Conservation (phyloP, 2,888 invertebrate genomes). For the Apamea monoglypha region DNA sequence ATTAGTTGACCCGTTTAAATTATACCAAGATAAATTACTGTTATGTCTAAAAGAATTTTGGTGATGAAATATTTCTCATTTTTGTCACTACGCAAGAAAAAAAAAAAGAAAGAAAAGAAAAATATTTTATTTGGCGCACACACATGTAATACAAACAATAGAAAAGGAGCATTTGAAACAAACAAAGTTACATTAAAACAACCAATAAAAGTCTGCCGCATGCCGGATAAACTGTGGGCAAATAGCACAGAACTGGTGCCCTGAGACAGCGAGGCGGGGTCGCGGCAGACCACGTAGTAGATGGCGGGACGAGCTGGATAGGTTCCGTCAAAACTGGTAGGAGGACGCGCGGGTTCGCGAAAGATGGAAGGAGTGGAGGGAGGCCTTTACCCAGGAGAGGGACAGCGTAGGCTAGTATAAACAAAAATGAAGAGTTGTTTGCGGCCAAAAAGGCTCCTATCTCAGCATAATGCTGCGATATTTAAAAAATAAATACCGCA, state of each 20-base stretch:
- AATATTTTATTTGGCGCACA: background rate
- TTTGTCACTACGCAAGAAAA: background rate
- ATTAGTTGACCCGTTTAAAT: conserved; percentile 24
- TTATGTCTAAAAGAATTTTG: background rate
- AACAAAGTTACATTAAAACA: background rate
- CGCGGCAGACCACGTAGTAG: too few relatives aligned
- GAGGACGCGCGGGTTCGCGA: too few relatives aligned
- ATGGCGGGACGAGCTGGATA: too few relatives aligned
- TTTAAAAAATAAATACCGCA: background rate
- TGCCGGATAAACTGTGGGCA: too few relatives aligned
- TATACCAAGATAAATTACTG: conserved; percentile 15
- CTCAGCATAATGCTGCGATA: background rate
- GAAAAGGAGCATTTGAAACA: background rate
- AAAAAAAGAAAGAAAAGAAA: too few relatives aligned
- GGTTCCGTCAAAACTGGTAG: too few relatives aligned
- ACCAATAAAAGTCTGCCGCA: too few relatives aligned
- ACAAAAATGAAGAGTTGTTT: background rate
- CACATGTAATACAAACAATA: background rate
- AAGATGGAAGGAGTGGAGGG: too few relatives aligned
- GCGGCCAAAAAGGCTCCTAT: background rate
- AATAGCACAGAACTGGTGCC: too few relatives aligned
- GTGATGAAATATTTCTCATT: background rate
- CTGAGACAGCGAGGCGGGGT: too few relatives aligned
- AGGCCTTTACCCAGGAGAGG: too few relatives aligned
- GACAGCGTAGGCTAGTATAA: too few relatives aligned